phyloP scores from a whole-genome alignment of 2,888 invertebrate species.

The Mycogona germanica region DNA sequence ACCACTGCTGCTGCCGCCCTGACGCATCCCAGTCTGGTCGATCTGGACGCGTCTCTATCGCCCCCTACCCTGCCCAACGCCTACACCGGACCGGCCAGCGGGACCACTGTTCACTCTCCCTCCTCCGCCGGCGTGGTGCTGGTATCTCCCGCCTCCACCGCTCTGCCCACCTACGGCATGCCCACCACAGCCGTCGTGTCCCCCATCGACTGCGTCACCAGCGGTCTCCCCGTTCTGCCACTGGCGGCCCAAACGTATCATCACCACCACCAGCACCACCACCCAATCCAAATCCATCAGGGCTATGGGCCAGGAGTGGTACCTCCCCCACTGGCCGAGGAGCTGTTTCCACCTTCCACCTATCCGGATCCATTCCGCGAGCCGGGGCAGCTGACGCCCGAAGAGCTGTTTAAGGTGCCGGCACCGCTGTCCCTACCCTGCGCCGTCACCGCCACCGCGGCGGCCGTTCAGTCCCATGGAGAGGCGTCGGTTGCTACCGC shows the following conservation, averaged over 20 bases:
- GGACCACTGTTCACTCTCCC: too few species aligned
- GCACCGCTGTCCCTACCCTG: constrained; percentile 19
- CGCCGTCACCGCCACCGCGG: constrained; percentile 1
- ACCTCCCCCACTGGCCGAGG: constrained; percentile 38
- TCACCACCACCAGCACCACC: too few species aligned
- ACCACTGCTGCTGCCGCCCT: neutral
- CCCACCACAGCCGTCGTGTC: neutral
- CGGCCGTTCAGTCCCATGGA: neutral
- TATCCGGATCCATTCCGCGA: constrained; percentile 61
- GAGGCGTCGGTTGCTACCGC: too few species aligned
- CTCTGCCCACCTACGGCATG: too few species aligned
- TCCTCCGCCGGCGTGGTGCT: too few species aligned
- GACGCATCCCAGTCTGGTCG: neutral
- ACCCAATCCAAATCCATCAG: too few species aligned
- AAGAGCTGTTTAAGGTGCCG: constrained; percentile 14
- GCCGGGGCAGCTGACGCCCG: neutral
- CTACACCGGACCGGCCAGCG: neutral
- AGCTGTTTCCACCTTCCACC: constrained; percentile 49
- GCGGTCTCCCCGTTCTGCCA: too few species aligned
- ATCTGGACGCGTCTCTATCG: neutral
- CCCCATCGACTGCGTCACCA: neutral
- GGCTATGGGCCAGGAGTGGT: neutral
- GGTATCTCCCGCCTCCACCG: neutral
- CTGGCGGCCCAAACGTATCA: too few species aligned
- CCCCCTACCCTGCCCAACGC: neutral